These are phyloP conservation scores for Cladorhizidae sp. DNA, from an alignment of 37 sponge, comb jelly and placozoan species.

Conservation along the genomic window DNA sequence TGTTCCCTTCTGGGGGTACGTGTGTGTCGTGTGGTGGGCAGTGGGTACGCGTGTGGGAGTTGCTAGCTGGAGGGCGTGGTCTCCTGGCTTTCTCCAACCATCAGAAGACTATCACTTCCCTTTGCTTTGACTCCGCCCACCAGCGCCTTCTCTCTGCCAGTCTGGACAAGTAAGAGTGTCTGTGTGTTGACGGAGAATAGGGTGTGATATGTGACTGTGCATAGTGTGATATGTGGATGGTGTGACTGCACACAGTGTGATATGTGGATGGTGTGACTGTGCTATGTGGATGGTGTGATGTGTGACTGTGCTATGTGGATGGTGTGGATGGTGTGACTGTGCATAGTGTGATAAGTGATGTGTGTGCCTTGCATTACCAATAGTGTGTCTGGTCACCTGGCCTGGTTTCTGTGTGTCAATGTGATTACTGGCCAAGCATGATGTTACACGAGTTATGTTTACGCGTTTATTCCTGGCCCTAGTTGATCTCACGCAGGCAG, in stretches of 20 bases:
- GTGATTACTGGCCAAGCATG: too few relatives aligned
- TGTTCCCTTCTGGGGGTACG: constrained; percentile 84
- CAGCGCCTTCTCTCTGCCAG: constrained; percentile 86
- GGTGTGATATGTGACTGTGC: too few relatives aligned
- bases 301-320: background rate
- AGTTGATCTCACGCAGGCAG: too few relatives aligned
- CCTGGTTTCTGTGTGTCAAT: too few relatives aligned
- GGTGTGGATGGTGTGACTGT: background rate
- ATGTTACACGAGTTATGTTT: too few relatives aligned
- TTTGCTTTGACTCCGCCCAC: constrained; percentile 74
- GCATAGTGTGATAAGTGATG: background rate
- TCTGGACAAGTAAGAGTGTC: constrained; percentile 90
- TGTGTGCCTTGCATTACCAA: too few relatives aligned
- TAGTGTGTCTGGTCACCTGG: too few relatives aligned
- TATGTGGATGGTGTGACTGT: too few relatives aligned
- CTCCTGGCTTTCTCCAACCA: constrained; percentile 88
- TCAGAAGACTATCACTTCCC: constrained; percentile 93
- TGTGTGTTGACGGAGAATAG: too few relatives aligned
- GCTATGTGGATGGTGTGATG: background rate
- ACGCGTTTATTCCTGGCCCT: too few relatives aligned
- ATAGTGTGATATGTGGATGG: background rate
- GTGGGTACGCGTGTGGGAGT: constrained; percentile 91
- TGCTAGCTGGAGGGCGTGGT: constrained; percentile 64
- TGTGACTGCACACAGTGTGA: too few relatives aligned
- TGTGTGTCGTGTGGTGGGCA: constrained; percentile 84